These are phyloP conservation scores for Dicerorhinus sumatrensis DNA, from an alignment of 2,113 vertebrate species.

Conservation along the genomic window DNA sequence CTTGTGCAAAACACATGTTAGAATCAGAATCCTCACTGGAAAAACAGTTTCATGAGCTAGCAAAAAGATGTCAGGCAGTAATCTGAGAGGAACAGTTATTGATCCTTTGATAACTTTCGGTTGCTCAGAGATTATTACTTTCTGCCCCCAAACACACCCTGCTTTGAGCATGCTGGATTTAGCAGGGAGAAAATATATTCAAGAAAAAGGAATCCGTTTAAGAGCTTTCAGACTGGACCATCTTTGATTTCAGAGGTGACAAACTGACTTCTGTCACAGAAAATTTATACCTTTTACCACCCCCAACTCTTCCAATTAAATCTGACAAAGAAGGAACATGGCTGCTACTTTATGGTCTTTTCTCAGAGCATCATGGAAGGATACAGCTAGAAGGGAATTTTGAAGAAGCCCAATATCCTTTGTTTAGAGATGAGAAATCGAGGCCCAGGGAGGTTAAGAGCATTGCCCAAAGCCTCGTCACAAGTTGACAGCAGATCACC, in stretches of 20 bases:
- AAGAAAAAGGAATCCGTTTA: background rate
- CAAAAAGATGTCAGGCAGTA: background rate
- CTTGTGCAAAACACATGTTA: background rate
- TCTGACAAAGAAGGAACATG: background rate
- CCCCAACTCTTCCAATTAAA: background rate
- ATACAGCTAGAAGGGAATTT: background rate
- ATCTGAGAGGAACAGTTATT: background rate
- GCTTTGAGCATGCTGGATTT: background rate
- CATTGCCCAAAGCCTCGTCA: too few species aligned
- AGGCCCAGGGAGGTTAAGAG: background rate
- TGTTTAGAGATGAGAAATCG: background rate
- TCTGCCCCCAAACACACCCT: background rate
- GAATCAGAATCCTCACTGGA: background rate
- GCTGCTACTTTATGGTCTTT: background rate
- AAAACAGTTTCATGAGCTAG: background rate
- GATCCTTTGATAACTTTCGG: background rate
- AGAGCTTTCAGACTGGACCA: background rate
- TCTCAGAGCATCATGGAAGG: background rate
- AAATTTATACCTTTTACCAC: background rate
- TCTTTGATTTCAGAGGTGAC: conserved; percentile 43
- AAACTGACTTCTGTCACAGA: background rate
- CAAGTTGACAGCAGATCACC: background rate
- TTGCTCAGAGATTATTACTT: background rate
- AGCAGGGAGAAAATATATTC: background rate
- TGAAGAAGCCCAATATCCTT: background rate